A percentile compares a stretch with the other conserved stretches of the same genome.
These are phyloP conservation scores for Charanyca ferruginea DNA, from an alignment of 2,888 invertebrate species.

Conservation along the genomic window DNA sequence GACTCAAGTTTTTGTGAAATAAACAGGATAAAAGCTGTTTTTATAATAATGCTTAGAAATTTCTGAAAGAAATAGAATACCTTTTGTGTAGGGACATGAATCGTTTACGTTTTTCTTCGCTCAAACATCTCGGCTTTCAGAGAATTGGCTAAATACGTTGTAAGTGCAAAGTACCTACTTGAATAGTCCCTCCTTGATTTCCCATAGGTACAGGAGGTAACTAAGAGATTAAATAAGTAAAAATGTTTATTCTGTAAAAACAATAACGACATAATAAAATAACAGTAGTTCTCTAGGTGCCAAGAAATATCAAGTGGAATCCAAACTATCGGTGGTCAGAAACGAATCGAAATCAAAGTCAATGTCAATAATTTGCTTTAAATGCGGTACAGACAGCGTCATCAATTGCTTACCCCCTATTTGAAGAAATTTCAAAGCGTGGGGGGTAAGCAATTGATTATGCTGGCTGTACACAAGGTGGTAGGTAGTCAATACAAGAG, in stretches of 20 bases:
- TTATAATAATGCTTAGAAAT: slow-evolving; percentile 30
- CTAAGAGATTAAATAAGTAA: neutral
- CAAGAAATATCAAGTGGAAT: neutral
- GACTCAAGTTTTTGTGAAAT: slow-evolving; percentile 2
- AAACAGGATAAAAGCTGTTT: slow-evolving; percentile 18
- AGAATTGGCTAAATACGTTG: slow-evolving; percentile 31
- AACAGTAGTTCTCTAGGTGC: no score
- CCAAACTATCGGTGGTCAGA: neutral
- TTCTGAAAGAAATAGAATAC: slow-evolving; percentile 18
- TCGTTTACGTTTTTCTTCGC: slow-evolving; percentile 21
- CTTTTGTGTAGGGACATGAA: slow-evolving; percentile 23
- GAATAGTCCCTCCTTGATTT: slow-evolving; percentile 15
- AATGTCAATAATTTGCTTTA: no score
- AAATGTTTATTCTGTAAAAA: neutral
- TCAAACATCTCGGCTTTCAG: slow-evolving; percentile 18
- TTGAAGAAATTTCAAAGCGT: no score
- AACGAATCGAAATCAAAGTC: no score
- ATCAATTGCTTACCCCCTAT: no score
- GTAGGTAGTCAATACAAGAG: no score
- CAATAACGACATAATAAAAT: no score
- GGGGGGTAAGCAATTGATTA: no score
- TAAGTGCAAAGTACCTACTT: slow-evolving; percentile 3
- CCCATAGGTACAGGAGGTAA: slow-evolving; percentile 8
- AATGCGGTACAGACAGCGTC: no score
- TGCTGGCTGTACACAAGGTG: no score